A percentile compares a stretch with the other conserved stretches of the same genome.
These are phyloP conservation scores for Stomatorhinus ivindoensis DNA, from an alignment of 2,113 vertebrate genomes.

Conservation along the genomic window DNA sequence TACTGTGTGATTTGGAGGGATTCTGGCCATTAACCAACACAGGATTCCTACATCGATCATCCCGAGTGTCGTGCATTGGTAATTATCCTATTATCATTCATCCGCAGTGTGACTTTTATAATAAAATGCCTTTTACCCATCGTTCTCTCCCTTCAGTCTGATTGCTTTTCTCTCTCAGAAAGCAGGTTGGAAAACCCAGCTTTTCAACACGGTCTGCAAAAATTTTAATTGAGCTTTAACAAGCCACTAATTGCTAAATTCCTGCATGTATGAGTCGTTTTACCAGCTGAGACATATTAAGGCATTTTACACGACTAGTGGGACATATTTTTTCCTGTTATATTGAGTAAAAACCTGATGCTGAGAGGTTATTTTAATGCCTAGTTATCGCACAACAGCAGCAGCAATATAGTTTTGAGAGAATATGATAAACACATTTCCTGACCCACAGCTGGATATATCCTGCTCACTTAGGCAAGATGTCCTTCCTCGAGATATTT, in stretches of 20 bases:
- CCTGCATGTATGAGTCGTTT: background rate
- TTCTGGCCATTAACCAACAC: background rate
- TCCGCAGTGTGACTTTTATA: background rate
- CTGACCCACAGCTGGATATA: background rate
- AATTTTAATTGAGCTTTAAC: background rate
- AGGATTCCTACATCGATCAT: background rate
- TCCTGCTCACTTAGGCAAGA: background rate
- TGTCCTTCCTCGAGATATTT: background rate
- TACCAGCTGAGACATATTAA: background rate
- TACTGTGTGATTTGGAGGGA: background rate
- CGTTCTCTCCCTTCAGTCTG: no score
- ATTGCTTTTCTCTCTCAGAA: background rate
- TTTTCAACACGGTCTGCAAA: background rate
- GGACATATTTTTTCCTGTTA: background rate
- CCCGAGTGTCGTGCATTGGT: background rate
- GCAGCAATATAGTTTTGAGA: background rate
- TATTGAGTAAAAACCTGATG: no score
- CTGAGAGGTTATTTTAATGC: background rate
- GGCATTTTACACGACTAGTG: background rate
- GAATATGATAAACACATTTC: background rate
- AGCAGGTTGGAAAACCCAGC: background rate
- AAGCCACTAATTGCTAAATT: background rate
- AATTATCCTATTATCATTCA: slow-evolving; percentile 11
- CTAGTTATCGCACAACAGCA: background rate
- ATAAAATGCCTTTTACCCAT: background rate